Conservation (phyloP, 2,113 vertebrate genomes). For the Drymodes brunneopygia region DNA sequence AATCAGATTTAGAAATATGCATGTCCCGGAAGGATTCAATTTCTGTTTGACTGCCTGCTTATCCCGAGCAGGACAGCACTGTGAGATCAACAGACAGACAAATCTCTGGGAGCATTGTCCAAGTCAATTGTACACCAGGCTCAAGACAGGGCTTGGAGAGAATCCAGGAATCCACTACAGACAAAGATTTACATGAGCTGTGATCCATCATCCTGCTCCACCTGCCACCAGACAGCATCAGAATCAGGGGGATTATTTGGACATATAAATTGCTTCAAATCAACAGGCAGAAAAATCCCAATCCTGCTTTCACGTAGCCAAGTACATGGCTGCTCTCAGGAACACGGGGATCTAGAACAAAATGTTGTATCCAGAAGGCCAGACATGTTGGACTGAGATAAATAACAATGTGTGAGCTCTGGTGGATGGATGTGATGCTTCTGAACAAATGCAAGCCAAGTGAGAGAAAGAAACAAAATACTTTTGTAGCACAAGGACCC, state of each 20-base stretch:
- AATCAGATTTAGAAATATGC: not conserved
- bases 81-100: not conserved
- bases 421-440: not conserved
- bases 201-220: constrained; percentile 3
- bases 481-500: not conserved
- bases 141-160: not conserved
- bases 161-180: not conserved
- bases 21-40: not conserved
- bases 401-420: not conserved
- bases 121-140: not conserved
- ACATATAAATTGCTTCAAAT: not conserved
- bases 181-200: not conserved
- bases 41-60: not conserved
- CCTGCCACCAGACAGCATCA: not conserved
- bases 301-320: not conserved
- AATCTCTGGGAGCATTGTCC: not conserved
- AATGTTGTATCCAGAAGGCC: not conserved
- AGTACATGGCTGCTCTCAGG: not conserved
- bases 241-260: not conserved
- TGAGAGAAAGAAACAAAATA: not conserved
- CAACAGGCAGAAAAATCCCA: not conserved
- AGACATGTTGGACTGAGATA: not conserved
- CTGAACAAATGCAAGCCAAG: not conserved
- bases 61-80: not conserved
- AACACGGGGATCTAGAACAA: not conserved